Percentiles rank a stretch among this genome's conserved stretches.
These are phyloP conservation scores for Ochlodes sylvanus DNA, from an alignment of 2,888 invertebrate species.

Conservation along the genomic window DNA sequence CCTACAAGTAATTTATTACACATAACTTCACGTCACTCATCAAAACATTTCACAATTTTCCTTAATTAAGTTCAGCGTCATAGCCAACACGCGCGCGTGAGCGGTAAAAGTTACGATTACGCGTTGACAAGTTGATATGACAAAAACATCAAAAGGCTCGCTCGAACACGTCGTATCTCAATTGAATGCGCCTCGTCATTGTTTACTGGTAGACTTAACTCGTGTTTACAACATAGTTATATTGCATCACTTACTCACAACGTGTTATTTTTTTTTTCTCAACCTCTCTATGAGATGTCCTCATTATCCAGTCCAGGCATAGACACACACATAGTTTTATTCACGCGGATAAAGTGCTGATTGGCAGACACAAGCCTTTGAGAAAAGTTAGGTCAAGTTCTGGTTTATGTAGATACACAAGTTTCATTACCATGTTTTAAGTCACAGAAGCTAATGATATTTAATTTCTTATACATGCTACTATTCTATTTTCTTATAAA, in stretches of 20 bases:
- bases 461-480: too few relatives aligned
- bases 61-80: constrained; percentile 10
- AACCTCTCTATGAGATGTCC: too few relatives aligned
- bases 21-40: neutral
- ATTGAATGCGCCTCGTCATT: neutral
- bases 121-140: constrained; percentile 6
- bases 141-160: constrained; percentile 17
- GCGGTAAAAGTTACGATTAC: neutral
- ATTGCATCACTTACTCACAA: too few relatives aligned
- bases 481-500: too few relatives aligned
- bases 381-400: neutral
- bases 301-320: too few relatives aligned
- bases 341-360: too few relatives aligned
- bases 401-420: too few relatives aligned
- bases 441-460: too few relatives aligned
- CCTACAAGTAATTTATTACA: constrained; percentile 9
- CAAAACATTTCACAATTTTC: constrained; percentile 17
- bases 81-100: neutral
- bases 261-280: too few relatives aligned
- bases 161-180: constrained; percentile 11
- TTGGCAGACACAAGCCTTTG: too few relatives aligned
- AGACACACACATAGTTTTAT: too few relatives aligned
- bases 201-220: neutral
- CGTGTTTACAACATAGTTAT: neutral
- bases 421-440: too few relatives aligned